Conservation (phyloP, 2,888 invertebrate genomes). For the Tetanocera ferruginea region DNA sequence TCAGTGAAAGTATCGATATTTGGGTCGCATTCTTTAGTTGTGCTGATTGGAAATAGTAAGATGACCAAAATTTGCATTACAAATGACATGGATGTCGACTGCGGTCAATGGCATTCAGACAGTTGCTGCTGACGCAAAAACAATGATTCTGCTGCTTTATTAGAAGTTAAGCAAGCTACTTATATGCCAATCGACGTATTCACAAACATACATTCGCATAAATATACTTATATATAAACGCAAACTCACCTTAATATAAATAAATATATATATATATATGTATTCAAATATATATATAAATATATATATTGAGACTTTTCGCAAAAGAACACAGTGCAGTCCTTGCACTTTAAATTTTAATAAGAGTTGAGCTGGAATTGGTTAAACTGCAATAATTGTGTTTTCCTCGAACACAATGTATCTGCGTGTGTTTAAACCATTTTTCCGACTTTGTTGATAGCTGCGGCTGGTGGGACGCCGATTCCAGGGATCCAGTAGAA, state of each 20-base stretch:
- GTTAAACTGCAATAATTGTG: constrained; percentile 26
- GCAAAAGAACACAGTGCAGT: neutral
- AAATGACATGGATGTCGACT: neutral
- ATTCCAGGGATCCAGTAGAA: constrained; percentile 43
- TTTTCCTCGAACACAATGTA: constrained; percentile 25
- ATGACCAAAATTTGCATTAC: too few species aligned
- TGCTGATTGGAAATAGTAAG: too few species aligned
- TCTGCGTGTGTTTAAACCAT: constrained; percentile 44
- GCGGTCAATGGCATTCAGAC: constrained; percentile 23
- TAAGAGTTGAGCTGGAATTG: neutral
- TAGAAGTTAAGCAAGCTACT: neutral
- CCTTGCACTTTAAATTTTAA: neutral
- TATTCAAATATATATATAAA: constrained; percentile 11
- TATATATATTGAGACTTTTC: neutral
- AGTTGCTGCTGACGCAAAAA: neutral
- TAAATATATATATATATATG: constrained; percentile 21
- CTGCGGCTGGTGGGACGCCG: constrained; percentile 39
- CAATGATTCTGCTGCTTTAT: constrained; percentile 1
- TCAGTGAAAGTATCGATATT: too few species aligned
- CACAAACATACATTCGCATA: neutral
- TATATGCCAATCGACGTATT: neutral
- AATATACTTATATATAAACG: neutral
- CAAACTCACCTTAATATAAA: constrained; percentile 30
- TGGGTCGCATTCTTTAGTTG: too few species aligned
- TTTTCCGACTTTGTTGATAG: constrained; percentile 35